Base-by-base conservation (phyloP, 2,888 invertebrate species). In the Drosophila conformis region DNA sequence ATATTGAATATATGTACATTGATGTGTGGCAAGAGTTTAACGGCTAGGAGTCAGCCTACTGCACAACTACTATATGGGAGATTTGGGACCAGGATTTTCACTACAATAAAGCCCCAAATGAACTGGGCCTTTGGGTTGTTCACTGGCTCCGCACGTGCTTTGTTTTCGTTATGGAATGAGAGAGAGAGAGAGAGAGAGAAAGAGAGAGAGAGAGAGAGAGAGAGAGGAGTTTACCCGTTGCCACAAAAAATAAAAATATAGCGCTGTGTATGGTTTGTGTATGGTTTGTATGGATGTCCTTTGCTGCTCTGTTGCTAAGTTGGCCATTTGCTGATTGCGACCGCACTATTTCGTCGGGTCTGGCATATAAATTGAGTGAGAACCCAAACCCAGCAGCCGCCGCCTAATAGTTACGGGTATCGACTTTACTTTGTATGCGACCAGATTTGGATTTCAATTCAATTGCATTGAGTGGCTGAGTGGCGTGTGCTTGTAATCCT, bases 301-400 rank as follows among this genome's bases (percentile, higher is more conserved):
- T 4, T 27, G 29, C n/a, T 51, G 11, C 29, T 33, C 56, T 63
- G 62, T 51, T 65, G 54, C 27, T 54, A 21, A 42, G 42, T 58
- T 69, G 82, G 76, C 83, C 81, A 84, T 84, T 85, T 84, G 81
- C 81, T 86, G 83, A 84, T 84, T 84, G 83, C 79, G 69, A 74
- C 66, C 71, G 69, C 66, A 71, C 66, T 68, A 71, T 71, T 75
- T 78, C 64, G 48, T 64, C 58, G 69, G 66, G 57, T 65, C 60
- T 51, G 52, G 73, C 72, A 76, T 73, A 79, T 70, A 78, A 78
- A 79, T 80, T 76, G 69, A 56, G 54, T 27, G 21, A 27, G 68
- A 46, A 31, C 38, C 51, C 49, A 25, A 67, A 38, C 46, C 69
- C 29, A 68, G 59, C 38, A 65, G 65, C 57, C 65, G 36, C 31